Conservation (phyloP, 2,113 vertebrate genomes). For the Burhinus oedicnemus region DNA sequence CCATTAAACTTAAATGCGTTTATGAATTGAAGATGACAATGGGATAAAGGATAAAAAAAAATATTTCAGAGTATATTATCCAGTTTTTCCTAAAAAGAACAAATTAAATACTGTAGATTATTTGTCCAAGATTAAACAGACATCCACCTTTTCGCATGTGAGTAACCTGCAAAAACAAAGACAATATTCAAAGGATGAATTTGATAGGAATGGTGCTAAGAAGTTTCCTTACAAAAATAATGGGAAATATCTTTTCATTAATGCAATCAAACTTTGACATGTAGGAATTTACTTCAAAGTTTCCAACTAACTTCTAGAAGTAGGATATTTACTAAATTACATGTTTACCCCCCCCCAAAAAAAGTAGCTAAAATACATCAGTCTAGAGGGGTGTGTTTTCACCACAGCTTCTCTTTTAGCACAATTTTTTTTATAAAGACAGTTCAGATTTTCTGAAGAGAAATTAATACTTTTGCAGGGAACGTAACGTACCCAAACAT, state of each 20-base stretch:
- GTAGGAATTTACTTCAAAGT: not conserved
- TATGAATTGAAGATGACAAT: not conserved
- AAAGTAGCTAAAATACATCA: not conserved
- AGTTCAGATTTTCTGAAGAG: not conserved
- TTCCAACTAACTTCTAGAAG: not conserved
- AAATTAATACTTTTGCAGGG: not conserved
- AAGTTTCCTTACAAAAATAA: not conserved
- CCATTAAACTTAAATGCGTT: not conserved
- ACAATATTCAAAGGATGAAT: not conserved
- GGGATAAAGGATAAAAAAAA: not conserved
- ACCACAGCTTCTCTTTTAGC: not conserved
- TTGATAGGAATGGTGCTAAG: not conserved
- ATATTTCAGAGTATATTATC: not conserved
- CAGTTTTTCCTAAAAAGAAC: not conserved
- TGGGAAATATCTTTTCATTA: not conserved
- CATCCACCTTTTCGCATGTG: not conserved
- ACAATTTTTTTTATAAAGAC: not conserved
- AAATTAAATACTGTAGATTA: not conserved
- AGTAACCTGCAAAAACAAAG: not conserved
- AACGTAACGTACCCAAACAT: not conserved
- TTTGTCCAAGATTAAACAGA: not conserved
- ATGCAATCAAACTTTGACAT: not conserved
- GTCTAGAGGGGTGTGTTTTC: not conserved
- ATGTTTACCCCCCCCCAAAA: accelerated
- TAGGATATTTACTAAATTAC: not conserved